Evolutionary conservation across 2,888 invertebrate genomes (phyloP), one percentile per base, ranked within the genome.

Genomic region (Parthenolecanium corni): DNA sequence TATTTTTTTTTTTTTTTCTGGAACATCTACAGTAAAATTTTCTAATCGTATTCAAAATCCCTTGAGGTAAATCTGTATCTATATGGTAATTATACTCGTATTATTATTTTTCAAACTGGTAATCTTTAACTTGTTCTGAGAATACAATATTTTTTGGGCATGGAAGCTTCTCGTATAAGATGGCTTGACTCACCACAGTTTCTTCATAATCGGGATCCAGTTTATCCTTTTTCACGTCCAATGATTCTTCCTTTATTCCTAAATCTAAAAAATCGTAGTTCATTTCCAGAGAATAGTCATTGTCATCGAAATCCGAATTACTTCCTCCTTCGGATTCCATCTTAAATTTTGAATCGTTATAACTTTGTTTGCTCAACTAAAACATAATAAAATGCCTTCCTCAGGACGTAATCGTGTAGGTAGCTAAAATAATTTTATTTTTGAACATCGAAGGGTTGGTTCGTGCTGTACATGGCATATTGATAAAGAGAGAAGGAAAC

Each of bases 301-400:
- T 40, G 9, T 61, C 61, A 16, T 61, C 61, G 40, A 61, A 61
- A 40, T 61, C 61, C 21, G 61, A 51, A 49, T 51, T 49, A n/a
- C 38, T 61, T 11, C 61, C 38, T 1, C 61, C 61, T 38, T 61
- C 61, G n/a, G 36, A 36, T 61, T 61, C 61, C 18, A 61, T 12
- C 16, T 61, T 61, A 38, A 51, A 61, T 24, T 61, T 61, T 9
- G 61, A 51, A 61, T 61, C 61, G 23, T 25, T 31, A 40, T 61
- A 61, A 38, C 61, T 51, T 23, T 61, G 61, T 31, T 61, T 61
- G 18, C 61, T 61, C 38, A 61, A 21, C 61, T 61, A 16, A 4
- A 51, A 24, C 12, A 20, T 18, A 52, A 31, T 11, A 51, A 21
- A 21, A 9, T 23, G 4, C 20, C 12, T 51, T 14, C 23, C 2